phyloP scores from a whole-genome alignment of 2,113 vertebrate species.

The Rhea pennata region DNA sequence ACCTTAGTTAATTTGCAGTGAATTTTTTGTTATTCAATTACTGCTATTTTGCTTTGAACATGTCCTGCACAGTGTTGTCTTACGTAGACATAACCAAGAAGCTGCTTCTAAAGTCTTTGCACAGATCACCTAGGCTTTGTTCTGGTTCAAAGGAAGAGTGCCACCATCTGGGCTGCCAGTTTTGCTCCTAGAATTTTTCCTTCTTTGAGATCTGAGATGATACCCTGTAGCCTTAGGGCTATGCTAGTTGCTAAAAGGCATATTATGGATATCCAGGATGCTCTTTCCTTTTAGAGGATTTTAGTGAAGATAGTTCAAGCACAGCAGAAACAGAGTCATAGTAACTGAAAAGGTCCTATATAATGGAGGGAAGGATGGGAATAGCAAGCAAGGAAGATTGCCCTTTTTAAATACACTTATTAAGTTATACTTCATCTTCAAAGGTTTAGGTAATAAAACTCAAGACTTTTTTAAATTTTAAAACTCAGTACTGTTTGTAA shows the following conservation, averaged over 20 bases:
- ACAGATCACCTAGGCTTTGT: background rate
- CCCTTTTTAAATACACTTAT: slow-evolving; percentile 9
- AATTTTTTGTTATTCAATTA: background rate
- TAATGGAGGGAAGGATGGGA: background rate
- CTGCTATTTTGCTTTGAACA: background rate
- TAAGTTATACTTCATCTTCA: slow-evolving; percentile 43
- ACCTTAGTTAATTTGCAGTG: background rate
- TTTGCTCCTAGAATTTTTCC: background rate
- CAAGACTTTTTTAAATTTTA: slow-evolving; percentile 38
- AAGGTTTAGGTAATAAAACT: slow-evolving; percentile 60
- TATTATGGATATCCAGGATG: background rate
- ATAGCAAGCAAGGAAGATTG: background rate
- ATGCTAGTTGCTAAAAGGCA: background rate
- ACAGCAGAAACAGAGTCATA: slow-evolving; percentile 22
- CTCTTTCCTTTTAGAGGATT: background rate
- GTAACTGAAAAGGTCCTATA: background rate
- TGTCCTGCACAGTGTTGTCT: background rate
- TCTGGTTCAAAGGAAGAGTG: background rate
- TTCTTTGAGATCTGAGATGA: background rate
- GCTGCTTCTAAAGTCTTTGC: background rate
- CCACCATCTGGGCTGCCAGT: background rate
- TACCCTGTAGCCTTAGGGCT: background rate
- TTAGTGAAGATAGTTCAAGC: background rate
- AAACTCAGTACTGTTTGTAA: slow-evolving; percentile 58
- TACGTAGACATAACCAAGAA: background rate